phyloP scores from a whole-genome alignment of 2,888 invertebrate genomes.

The Campoplex capitator region DNA sequence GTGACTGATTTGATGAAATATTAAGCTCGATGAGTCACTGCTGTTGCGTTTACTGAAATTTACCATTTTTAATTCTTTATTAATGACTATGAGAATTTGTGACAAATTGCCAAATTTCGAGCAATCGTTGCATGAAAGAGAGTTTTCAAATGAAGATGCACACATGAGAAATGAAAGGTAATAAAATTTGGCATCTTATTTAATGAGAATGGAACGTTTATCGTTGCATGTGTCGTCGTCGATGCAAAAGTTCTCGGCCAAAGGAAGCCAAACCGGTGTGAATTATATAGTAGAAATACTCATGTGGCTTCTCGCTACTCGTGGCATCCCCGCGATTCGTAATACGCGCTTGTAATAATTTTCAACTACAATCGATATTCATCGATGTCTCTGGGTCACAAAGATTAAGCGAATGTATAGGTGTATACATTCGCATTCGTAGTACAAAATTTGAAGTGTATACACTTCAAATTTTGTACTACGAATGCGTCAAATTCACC shows the following conservation, averaged over 20 bases:
- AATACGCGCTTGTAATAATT: neutral
- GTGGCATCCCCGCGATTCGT: slow-evolving; percentile 24
- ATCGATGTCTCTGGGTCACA: slow-evolving; percentile 52
- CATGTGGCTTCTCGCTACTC: slow-evolving; percentile 40
- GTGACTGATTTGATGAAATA: neutral
- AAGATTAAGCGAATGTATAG: slow-evolving; percentile 25
- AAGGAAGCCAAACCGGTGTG: slow-evolving; percentile 58
- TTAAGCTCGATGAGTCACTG: neutral
- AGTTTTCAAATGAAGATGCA: neutral
- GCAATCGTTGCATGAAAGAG: neutral
- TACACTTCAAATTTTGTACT: neutral
- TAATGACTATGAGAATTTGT: neutral
- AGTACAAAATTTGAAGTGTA: too few relatives aligned
- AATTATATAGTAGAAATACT: slow-evolving; percentile 51
- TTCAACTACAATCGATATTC: slow-evolving; percentile 59
- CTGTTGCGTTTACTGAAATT: neutral
- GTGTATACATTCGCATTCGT: too few relatives aligned
- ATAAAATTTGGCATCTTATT: slow-evolving; percentile 11
- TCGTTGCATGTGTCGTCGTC: slow-evolving; percentile 18
- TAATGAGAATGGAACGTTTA: slow-evolving; percentile 31
- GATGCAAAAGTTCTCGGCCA: slow-evolving; percentile 62
- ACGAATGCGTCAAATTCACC: neutral
- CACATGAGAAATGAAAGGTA: neutral
- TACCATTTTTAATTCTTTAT: neutral
- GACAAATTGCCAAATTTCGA: slow-evolving; percentile 8